Evolutionary conservation across 2,888 invertebrate species (phyloP).

Genomic region (Chalcosyrphus nemorum): DNA sequence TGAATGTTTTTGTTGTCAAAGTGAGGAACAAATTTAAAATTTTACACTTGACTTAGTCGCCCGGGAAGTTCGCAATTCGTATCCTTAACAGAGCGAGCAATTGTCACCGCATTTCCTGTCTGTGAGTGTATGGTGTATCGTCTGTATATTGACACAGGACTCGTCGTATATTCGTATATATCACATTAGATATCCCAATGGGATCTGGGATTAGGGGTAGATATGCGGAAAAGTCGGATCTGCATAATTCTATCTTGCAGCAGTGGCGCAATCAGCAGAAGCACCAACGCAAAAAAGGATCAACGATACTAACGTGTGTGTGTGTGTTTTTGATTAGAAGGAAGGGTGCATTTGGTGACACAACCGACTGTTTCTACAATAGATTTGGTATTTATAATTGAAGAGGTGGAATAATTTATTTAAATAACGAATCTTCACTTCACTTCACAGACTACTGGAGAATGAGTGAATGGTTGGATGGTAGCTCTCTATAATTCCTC

Average conservation of each 20-base stretch:
- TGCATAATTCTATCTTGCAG: conserved; percentile 66
- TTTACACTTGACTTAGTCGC: conserved; percentile 82
- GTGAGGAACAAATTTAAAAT: conserved; percentile 82
- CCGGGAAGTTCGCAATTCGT: neutral
- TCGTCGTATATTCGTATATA: too few species aligned
- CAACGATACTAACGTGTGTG: neutral
- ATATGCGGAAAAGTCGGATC: conserved; percentile 74
- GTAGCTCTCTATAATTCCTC: neutral
- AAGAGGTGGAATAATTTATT: conserved; percentile 76
- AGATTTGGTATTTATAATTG: conserved; percentile 74
- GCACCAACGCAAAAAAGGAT: conserved; percentile 24
- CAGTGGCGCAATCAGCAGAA: conserved; percentile 42
- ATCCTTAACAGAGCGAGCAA: conserved; percentile 35
- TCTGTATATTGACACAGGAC: conserved; percentile 44
- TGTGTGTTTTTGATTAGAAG: neutral
- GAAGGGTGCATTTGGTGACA: conserved; percentile 53
- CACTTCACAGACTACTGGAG: conserved; percentile 36
- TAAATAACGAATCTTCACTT: conserved; percentile 65
- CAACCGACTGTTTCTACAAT: neutral
- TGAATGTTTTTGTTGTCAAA: conserved; percentile 80
- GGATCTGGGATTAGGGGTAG: conserved; percentile 70
- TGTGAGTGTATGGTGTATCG: conserved; percentile 9
- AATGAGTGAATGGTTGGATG: conserved; percentile 26
- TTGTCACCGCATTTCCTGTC: conserved; percentile 20
- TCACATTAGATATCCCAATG: conserved; percentile 69